Evolutionary conservation across 2,888 invertebrate species (phyloP).

Genomic region (Encarsia formosa): DNA sequence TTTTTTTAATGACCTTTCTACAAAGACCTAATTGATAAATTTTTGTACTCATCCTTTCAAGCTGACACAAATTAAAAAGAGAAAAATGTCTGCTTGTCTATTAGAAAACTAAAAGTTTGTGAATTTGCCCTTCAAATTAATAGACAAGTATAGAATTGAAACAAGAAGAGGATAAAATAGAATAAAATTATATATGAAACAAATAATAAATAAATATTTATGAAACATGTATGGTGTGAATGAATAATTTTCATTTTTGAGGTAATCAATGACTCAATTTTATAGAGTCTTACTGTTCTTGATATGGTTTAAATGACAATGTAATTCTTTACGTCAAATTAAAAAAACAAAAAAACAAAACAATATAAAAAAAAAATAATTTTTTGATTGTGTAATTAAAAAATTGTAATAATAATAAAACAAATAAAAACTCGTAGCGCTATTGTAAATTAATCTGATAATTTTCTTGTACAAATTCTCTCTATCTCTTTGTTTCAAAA

Average conservation of each 20-base stretch:
- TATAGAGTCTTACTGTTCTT: constrained; percentile 9
- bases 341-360: no score
- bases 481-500: no score
- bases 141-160: constrained; percentile 10
- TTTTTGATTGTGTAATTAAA: no score
- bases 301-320: constrained; percentile 7
- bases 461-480: no score
- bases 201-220: constrained; percentile 4
- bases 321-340: no score
- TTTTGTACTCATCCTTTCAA: constrained; percentile 38
- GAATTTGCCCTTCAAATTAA: constrained; percentile 7
- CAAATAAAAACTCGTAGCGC: no score
- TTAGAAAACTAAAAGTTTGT: constrained; percentile 3
- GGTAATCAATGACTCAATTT: constrained; percentile 9
- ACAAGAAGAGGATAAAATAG: background rate
- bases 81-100: constrained; percentile 10
- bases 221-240: background rate
- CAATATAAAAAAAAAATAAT: no score
- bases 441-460: no score
- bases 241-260: constrained; percentile 8
- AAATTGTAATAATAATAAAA: no score
- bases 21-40: constrained; percentile 26
- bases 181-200: background rate
- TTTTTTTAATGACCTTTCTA: no score
- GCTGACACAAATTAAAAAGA: constrained; percentile 5